These are phyloP conservation scores for Danionella cerebrum DNA, from an alignment of 2,113 vertebrate species.

Conservation along the genomic window DNA sequence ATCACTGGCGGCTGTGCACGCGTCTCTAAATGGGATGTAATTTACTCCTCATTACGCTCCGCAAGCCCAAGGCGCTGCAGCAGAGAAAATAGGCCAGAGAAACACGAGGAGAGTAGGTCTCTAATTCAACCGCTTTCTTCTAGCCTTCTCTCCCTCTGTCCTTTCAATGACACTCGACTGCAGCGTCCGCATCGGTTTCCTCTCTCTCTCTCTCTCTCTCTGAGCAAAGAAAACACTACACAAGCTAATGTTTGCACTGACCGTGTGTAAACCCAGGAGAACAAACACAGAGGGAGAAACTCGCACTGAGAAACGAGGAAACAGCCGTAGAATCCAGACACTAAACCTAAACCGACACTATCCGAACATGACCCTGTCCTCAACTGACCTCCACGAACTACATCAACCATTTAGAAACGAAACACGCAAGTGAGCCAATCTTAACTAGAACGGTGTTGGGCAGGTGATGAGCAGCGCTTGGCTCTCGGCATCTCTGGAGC, in stretches of 20 bases:
- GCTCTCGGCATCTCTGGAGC: too few relatives aligned
- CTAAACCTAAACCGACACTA: too few relatives aligned
- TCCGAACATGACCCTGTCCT: too few relatives aligned
- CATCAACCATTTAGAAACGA: too few relatives aligned
- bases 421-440: too few relatives aligned
- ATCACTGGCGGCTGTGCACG: slow-evolving; percentile 1
- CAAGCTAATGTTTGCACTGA: slow-evolving; percentile 88
- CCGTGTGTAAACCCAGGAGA: slow-evolving; percentile 72
- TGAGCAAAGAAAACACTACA: slow-evolving; percentile 63
- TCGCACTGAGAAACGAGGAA: background rate
- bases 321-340: background rate
- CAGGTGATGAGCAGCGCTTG: too few relatives aligned
- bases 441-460: too few relatives aligned
- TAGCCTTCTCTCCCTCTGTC: background rate
- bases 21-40: slow-evolving; percentile 30
- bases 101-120: background rate
- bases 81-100: slow-evolving; percentile 34
- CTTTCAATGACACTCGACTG: slow-evolving; percentile 15
- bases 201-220: slow-evolving; percentile 16
- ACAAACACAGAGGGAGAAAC: slow-evolving; percentile 33
- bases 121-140: background rate
- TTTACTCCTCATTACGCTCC: slow-evolving; percentile 23
- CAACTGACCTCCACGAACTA: too few relatives aligned
- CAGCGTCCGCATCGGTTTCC: slow-evolving; percentile 11
- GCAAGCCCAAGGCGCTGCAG: slow-evolving; percentile 15